Evolutionary conservation across 1,140 invertebrate genomes (phyloP).

Genomic region (Drosophila suzukii): DNA sequence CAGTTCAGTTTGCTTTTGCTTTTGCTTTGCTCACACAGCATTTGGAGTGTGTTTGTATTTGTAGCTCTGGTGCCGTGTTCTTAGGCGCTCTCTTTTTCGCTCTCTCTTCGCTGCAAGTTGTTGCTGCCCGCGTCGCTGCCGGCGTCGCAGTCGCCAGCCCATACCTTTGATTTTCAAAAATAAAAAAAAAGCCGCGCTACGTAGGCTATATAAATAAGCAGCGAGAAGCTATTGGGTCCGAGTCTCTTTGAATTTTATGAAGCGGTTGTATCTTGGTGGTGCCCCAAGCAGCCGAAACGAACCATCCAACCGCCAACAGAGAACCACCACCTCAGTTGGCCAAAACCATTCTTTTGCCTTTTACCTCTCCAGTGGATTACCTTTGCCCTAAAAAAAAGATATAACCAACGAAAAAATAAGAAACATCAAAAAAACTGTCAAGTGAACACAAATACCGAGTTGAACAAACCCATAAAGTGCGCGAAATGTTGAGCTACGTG

Average conservation of each 20-base stretch:
- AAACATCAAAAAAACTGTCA: conserved; percentile 40
- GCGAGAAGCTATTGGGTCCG: conserved; percentile 83
- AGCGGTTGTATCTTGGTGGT: conserved; percentile 84
- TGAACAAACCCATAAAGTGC: conserved; percentile 58
- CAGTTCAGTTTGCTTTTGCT: conserved; percentile 59
- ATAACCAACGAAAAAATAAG: conserved; percentile 22
- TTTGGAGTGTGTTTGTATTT: conserved; percentile 42
- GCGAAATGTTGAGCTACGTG: conserved; percentile 62
- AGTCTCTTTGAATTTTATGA: conserved; percentile 85
- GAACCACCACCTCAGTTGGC: conserved; percentile 27
- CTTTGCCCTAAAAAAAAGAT: conserved; percentile 17
- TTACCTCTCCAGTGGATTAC: conserved; percentile 55
- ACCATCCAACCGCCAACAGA: conserved; percentile 38
- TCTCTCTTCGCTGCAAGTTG: conserved; percentile 28
- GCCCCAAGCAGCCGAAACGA: conserved; percentile 54
- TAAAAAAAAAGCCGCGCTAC: conserved; percentile 77
- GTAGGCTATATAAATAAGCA: conserved; percentile 85
- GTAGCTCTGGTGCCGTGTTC: conserved; percentile 2
- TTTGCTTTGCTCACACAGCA: conserved; percentile 15
- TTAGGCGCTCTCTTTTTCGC: conserved; percentile 11
- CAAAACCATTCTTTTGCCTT: conserved; percentile 40
- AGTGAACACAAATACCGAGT: conserved; percentile 21
- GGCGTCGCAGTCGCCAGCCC: conserved; percentile 21
- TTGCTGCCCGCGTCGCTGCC: conserved; percentile 15
- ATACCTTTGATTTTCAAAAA: conserved; percentile 68